Evolutionary conservation across 2,113 vertebrate genomes (phyloP).

Genomic region (Mandrillus leucophaeus): DNA sequence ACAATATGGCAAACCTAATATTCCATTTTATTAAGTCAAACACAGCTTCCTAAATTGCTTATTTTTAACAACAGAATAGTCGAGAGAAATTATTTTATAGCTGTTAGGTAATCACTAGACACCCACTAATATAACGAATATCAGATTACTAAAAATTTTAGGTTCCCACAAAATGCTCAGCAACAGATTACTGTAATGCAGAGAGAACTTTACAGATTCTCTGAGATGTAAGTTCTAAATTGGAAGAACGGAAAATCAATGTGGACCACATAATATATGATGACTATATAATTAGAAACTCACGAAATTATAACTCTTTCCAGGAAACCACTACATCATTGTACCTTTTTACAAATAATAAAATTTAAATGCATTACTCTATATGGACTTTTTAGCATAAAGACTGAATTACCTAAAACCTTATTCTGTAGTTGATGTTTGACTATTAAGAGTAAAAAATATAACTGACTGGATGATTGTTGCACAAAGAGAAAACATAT

Average conservation of each 20-base stretch:
- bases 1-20: background rate
- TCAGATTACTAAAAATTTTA: conserved; percentile 32
- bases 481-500: background rate
- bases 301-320: conserved; percentile 61
- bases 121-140: conserved; percentile 33
- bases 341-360: conserved; percentile 50
- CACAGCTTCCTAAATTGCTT: background rate
- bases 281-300: conserved; percentile 56
- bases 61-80: conserved; percentile 49
- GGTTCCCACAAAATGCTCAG: conserved; percentile 47
- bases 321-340: conserved; percentile 50
- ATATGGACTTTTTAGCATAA: background rate
- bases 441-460: conserved; percentile 25
- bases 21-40: conserved; percentile 39
- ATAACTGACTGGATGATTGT: background rate
- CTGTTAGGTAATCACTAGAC: conserved; percentile 33
- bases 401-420: background rate
- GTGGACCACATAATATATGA: background rate
- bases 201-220: background rate
- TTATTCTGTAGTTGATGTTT: background rate
- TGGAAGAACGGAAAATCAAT: conserved; percentile 65
- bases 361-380: conserved; percentile 25
- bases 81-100: conserved; percentile 46
- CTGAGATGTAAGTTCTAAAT: conserved; percentile 47
- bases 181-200: conserved; percentile 55